Base-by-base conservation (phyloP, 1,140 invertebrate species). In the Plectrocnemia conspersa region DNA sequence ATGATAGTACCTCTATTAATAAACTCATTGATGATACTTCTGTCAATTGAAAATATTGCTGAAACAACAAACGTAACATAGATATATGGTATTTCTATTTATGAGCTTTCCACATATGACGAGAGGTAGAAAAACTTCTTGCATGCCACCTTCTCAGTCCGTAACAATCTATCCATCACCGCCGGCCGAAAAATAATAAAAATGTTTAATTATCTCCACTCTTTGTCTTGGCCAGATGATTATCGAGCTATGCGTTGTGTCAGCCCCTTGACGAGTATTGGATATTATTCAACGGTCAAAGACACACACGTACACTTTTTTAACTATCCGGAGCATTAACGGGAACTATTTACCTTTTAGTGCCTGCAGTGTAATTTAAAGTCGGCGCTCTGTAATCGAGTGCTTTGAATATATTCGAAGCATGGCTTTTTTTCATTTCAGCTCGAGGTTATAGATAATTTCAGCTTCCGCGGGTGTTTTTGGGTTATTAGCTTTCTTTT, bases 171-270 rank as follows among this genome's bases (percentile, higher is more conserved):
- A 50, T 50, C 47, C 47, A 50, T 50, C 47, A 50, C 29, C 21
- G 42, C 42, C 23, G 22, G 25, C 13, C 47, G 25, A 35, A n/a
- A n/a, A 50, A 50, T 50, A 50, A 50, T 50, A 50, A 50, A 50
- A 50, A 50, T 50, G 47, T 50, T 50, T 50, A 50, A 50, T 50
- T 50, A 50, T 50, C 47, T 50, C 47, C 13, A 50, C 33, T 27
- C 47, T 50, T 50, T 50, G 47, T 50, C 47, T 50, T 50, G 47
- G 36, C 47, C 36, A 50, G 47, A 50, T 50, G 47, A 50, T 50
- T 50, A 50, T 50, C 47, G 47, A 50, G 40, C 33, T 35, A 50
- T 50, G 47, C 47, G 40, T 50, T 50, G 40, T 50, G 47, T 50
- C 47, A 50, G 47, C n/a, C 23, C 47, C 19, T 50, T 50, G 47